A percentile compares a stretch with the other conserved stretches of the same genome.
Evolutionary conservation across 2,113 vertebrate species (phyloP).

Genomic region (Camelus bactrianus): DNA sequence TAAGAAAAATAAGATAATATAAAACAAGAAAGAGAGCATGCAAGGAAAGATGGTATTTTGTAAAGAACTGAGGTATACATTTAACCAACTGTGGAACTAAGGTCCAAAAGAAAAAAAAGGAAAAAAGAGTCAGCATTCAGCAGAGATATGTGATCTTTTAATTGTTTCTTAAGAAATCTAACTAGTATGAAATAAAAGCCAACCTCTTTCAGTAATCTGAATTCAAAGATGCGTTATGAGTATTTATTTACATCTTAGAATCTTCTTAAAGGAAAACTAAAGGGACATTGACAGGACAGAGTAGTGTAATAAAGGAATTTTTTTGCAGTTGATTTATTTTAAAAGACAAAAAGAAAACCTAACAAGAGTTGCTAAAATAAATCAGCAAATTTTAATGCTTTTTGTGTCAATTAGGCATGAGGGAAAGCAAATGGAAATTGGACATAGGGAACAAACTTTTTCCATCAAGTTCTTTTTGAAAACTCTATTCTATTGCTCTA

Average conservation of each 20-base stretch:
- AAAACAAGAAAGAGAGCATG: background rate
- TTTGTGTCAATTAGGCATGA: background rate
- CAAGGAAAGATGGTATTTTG: background rate
- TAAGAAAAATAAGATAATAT: background rate
- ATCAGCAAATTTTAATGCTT: background rate
- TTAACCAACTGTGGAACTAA: background rate
- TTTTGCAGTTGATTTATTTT: background rate
- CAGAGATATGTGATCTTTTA: background rate
- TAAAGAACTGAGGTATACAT: background rate
- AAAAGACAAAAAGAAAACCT: background rate
- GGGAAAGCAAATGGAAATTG: background rate
- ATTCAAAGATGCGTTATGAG: background rate
- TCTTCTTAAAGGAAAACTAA: background rate
- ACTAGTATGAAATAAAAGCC: background rate
- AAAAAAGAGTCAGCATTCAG: background rate
- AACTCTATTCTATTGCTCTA: background rate
- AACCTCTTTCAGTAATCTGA: background rate
- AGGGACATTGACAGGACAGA: background rate
- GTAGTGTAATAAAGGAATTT: background rate
- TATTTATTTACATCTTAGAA: background rate
- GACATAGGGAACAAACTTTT: background rate
- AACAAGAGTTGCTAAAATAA: background rate
- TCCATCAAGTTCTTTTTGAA: background rate
- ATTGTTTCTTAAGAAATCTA: constrained; percentile 10
- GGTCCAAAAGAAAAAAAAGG: background rate